Evolutionary conservation across 2,797 vertebrate species (phyloP).

Genomic region (Tamandua tetradactyla): DNA sequence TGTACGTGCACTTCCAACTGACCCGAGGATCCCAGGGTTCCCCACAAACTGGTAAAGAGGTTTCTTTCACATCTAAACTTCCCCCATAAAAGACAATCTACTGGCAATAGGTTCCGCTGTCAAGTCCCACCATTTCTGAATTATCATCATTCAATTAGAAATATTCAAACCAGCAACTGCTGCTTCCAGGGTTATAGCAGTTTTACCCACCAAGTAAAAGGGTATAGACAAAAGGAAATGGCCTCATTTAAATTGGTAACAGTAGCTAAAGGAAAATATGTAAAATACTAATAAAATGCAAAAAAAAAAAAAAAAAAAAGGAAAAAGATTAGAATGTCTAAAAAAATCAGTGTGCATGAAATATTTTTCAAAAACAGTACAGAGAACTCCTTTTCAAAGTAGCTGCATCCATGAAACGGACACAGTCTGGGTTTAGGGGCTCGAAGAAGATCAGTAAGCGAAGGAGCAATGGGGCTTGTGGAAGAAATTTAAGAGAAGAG

Average conservation of each 20-base stretch:
- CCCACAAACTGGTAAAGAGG: neutral
- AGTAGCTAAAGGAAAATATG: neutral
- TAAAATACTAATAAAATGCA: neutral
- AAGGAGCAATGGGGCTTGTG: neutral
- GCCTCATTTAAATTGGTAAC: neutral
- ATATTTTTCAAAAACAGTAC: neutral
- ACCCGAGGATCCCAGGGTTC: neutral
- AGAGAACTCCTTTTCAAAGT: neutral
- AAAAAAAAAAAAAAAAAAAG: neutral
- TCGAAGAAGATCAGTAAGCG: neutral
- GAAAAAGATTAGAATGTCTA: neutral
- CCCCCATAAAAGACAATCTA: neutral
- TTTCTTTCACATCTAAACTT: neutral
- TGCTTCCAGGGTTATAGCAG: neutral
- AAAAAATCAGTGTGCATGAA: neutral
- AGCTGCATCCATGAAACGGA: neutral
- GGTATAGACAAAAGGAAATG: neutral
- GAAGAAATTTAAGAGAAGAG: neutral
- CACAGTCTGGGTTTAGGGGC: accelerated
- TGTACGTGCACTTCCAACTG: neutral
- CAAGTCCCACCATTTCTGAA: neutral
- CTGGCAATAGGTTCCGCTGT: neutral
- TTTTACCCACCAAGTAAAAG: neutral
- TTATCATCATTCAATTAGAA: neutral
- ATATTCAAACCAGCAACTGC: neutral